Percentiles rank a stretch among this genome's conserved stretches.
Conservation (phyloP, 2,113 vertebrate species). For the Chionis minor region DNA sequence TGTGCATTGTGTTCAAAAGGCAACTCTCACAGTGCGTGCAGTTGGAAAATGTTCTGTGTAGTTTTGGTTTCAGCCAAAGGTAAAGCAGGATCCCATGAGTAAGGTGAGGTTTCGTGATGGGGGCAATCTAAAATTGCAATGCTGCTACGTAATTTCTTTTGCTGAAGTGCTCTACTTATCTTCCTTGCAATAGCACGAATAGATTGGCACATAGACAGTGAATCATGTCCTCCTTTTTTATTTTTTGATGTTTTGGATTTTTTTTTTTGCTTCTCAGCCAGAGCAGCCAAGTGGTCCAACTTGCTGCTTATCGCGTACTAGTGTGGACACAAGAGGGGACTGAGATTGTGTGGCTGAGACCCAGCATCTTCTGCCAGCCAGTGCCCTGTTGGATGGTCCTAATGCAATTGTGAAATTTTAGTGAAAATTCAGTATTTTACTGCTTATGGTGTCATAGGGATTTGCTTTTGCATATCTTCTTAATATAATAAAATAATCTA, state of each 20-base stretch:
- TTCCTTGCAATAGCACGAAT: background rate
- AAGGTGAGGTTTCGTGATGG: background rate
- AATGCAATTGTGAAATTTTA: background rate
- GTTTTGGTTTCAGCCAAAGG: background rate
- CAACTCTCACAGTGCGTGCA: accelerated
- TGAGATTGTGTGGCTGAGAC: background rate
- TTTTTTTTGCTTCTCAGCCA: background rate
- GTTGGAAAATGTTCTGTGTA: background rate
- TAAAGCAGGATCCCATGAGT: background rate
- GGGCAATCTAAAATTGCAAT: background rate
- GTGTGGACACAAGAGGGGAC: background rate
- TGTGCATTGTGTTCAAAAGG: background rate
- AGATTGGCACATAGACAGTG: background rate
- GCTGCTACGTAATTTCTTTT: background rate
- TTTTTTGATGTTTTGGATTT: background rate
- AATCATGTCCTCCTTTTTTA: background rate
- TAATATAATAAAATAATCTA: background rate
- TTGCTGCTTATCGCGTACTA: background rate
- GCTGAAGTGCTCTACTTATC: background rate
- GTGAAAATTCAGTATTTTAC: background rate
- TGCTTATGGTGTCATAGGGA: background rate
- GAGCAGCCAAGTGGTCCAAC: background rate
- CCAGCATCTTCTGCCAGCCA: background rate
- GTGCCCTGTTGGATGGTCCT: background rate
- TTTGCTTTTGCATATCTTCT: background rate